Evolutionary conservation across 2,113 vertebrate genomes (phyloP).

Genomic region (Bos indicus): DNA sequence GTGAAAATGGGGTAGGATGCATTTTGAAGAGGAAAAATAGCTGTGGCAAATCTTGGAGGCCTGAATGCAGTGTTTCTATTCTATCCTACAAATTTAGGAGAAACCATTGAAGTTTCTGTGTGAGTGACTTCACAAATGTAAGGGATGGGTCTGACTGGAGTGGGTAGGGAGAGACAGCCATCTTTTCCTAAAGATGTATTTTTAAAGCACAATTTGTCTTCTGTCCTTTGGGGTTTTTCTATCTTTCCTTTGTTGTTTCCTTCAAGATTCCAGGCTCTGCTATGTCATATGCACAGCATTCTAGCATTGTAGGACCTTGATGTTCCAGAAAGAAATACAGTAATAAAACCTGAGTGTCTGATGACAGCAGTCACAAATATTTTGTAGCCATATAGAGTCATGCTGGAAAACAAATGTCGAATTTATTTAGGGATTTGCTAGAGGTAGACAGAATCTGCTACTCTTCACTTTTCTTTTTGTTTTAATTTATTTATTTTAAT

Average conservation of each 20-base stretch:
- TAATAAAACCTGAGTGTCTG: accelerated
- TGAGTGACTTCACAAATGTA: background rate
- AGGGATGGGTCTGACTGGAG: background rate
- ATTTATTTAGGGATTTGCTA: background rate
- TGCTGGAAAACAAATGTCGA: background rate
- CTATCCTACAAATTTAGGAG: accelerated
- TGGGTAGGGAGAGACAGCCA: background rate
- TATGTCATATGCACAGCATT: background rate
- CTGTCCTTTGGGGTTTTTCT: background rate
- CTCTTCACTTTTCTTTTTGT: background rate
- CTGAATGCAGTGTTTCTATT: background rate
- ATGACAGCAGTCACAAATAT: background rate
- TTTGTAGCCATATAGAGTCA: background rate
- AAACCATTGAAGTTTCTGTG: background rate
- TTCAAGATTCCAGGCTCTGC: background rate
- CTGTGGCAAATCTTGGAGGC: background rate
- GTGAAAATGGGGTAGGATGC: background rate
- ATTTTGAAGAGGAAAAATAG: background rate
- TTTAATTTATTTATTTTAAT: too few species aligned
- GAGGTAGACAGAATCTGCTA: too few species aligned
- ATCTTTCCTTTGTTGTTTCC: background rate
- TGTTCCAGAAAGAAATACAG: background rate
- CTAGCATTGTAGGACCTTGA: background rate
- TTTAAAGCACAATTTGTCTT: background rate
- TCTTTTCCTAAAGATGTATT: background rate